These are phyloP conservation scores for Avahi laniger DNA, from an alignment of 2,797 vertebrate genomes.

Conservation along the genomic window DNA sequence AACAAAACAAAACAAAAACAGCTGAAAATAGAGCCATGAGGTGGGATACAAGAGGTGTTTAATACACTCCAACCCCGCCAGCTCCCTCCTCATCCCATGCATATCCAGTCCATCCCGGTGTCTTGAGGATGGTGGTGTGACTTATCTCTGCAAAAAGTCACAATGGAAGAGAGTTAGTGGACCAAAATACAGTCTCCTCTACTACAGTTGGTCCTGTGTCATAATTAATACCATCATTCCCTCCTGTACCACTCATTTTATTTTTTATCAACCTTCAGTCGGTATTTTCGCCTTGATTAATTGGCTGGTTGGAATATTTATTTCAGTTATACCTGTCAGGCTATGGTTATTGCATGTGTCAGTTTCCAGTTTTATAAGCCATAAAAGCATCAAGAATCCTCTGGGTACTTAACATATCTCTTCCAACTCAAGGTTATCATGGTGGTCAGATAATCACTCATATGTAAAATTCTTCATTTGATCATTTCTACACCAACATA, in stretches of 20 bases:
- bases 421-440: neutral
- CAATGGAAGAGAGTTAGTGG: neutral
- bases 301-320: neutral
- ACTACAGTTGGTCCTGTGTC: neutral
- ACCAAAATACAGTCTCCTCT: neutral
- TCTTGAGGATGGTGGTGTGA: neutral
- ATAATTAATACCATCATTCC: neutral
- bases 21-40: neutral
- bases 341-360: neutral
- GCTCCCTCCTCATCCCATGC: too few relatives aligned
- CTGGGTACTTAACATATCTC: neutral
- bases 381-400: neutral
- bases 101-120: neutral
- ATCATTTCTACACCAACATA: neutral
- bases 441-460: neutral
- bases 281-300: neutral
- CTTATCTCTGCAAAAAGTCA: neutral
- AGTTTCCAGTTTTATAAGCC: neutral
- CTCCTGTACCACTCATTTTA: neutral
- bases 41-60: neutral
- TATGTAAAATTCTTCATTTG: neutral
- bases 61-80: accelerated
- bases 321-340: neutral
- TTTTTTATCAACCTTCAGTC: neutral
- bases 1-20: neutral